Evolutionary conservation across 2,113 vertebrate genomes (phyloP), one percentile per base, ranked within the genome.

Genomic region (Osmerus mordax): DNA sequence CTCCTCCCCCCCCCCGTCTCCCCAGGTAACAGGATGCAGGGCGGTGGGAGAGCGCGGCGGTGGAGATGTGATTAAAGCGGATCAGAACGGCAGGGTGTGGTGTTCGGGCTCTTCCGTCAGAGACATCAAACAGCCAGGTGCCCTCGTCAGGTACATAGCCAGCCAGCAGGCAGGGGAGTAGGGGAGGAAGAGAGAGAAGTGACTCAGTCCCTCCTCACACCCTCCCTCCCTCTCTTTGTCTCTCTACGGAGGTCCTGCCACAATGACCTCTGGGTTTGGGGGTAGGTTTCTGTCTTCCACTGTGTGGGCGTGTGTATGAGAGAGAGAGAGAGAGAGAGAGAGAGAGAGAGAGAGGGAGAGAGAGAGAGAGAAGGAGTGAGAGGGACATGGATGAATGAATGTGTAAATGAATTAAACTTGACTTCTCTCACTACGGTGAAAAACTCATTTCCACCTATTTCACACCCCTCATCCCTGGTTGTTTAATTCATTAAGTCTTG

Each of bases 61-160:
- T 84, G 70, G 81, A 68, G 54, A 72, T 73, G 7, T 78, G 83
- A 81, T 84, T 82, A 78, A 73, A 83, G 83, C 77, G 65, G 73
- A 69, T 75, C 85, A 63, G 74, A 83, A 67, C 80, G 0, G 76
- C 84, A 68, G 84, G 87, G 84, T 83, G 83, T 72, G 80, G 78
- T 86, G 84, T 87, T 85, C 79, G 76, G 63, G 61, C 66, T 77
- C 72, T 28, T 25, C 82, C 74, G 84, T 82, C 78, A 72, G 72
- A 83, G 77, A 84, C 84, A 79, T 89, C 86, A 87, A 87, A 88
- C 84, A 83, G 84, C 71, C 76, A 77, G 85, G 81, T 53, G 79
- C 83, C 84, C 58, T 75, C 74, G 65, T 76, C 84, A 80, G 83
- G 81, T 79, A 85, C 5, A 15, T 73, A 68, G 74, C 77, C 63